phyloP scores from a whole-genome alignment of 2,113 vertebrate species.

The Gymnarchus niloticus region DNA sequence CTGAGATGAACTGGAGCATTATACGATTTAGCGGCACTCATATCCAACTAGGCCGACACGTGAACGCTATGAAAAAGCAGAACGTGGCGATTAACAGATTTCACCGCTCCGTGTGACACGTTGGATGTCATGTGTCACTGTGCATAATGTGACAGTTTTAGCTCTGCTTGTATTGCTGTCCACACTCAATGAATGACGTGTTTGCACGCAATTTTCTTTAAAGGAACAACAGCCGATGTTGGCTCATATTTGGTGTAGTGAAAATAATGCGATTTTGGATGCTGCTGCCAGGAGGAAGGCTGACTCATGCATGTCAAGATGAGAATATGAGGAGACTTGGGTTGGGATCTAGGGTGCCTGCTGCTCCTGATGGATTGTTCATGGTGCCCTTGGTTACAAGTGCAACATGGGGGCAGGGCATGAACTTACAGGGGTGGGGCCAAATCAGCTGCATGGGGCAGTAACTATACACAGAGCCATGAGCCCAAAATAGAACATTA shows the following conservation, averaged over 20 bases:
- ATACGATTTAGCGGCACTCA: background rate
- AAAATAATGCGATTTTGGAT: background rate
- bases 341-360: background rate
- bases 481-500: background rate
- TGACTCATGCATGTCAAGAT: background rate
- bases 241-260: background rate
- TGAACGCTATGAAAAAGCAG: background rate
- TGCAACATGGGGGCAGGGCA: background rate
- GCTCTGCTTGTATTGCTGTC: background rate
- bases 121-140: background rate
- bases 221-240: background rate
- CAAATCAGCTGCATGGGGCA: background rate
- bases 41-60: background rate
- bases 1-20: background rate
- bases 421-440: background rate
- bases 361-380: background rate
- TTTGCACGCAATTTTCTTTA: background rate
- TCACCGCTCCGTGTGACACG: background rate
- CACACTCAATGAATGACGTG: background rate
- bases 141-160: background rate
- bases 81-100: background rate
- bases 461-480: too few species aligned
- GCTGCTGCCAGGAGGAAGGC: background rate
- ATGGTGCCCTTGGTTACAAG: background rate
- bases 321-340: background rate